These are phyloP conservation scores for Hoplodrina blanda DNA, from an alignment of 2,888 invertebrate species.

Conservation along the genomic window DNA sequence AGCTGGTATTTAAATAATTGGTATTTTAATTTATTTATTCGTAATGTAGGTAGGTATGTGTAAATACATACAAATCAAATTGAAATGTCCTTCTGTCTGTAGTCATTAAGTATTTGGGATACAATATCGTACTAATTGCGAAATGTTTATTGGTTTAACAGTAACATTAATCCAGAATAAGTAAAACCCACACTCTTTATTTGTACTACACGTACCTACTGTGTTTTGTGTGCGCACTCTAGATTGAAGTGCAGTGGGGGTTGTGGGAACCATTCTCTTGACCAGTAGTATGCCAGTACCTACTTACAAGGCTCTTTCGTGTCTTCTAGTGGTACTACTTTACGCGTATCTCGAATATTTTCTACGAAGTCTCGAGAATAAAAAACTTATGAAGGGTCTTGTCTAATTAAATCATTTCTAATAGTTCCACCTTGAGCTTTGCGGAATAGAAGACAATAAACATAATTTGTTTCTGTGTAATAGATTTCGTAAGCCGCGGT, in stretches of 20 bases:
- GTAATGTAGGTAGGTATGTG: too few species aligned
- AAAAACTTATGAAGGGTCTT: slow-evolving; percentile 19
- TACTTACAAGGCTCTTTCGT: slow-evolving; percentile 34
- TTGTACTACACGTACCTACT: slow-evolving; percentile 21
- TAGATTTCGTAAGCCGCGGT: slow-evolving; percentile 28
- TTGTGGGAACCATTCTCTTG: slow-evolving; percentile 38
- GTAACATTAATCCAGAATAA: slow-evolving; percentile 9
- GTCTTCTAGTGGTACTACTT: slow-evolving; percentile 42
- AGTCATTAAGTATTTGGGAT: slow-evolving; percentile 1
- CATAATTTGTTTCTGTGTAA: not conserved
- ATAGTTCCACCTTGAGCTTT: slow-evolving; percentile 26
- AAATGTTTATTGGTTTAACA: slow-evolving; percentile 14
- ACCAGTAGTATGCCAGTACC: slow-evolving; percentile 33
- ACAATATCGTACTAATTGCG: slow-evolving; percentile 6
- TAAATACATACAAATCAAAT: too few species aligned
- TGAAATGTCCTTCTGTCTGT: too few species aligned
- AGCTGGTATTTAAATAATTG: too few species aligned
- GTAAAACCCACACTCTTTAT: slow-evolving; percentile 43
- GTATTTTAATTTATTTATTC: too few species aligned
- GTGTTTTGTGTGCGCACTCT: slow-evolving; percentile 37
- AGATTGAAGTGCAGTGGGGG: slow-evolving; percentile 50
- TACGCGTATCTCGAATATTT: slow-evolving; percentile 42
- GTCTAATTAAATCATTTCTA: slow-evolving; percentile 42
- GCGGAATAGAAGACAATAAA: slow-evolving; percentile 19
- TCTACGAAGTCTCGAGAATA: slow-evolving; percentile 29